Percentiles rank a stretch among this genome's conserved stretches.
Evolutionary conservation across 2,888 invertebrate species (phyloP).

Genomic region (Rotaria socialis): DNA sequence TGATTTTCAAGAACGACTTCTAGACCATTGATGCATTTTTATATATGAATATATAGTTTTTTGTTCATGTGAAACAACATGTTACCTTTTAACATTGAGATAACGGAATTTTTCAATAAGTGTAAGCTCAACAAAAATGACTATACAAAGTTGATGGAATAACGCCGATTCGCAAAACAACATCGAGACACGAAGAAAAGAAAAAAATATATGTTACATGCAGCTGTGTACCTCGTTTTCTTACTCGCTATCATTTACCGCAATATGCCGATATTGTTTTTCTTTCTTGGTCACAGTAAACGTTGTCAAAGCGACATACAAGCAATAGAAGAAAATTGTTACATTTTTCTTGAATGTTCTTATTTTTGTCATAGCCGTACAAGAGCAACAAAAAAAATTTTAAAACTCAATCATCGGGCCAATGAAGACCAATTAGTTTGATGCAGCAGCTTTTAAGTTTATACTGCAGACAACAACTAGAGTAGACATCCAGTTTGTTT

Average conservation of each 20-base stretch:
- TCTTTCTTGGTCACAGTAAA: background rate
- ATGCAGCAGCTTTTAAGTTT: background rate
- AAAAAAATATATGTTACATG: background rate
- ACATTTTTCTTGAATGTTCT: background rate
- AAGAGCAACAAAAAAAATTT: background rate
- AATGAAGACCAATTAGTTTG: background rate
- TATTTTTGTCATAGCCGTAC: background rate
- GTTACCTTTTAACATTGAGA: too few relatives aligned
- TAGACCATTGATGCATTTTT: too few relatives aligned
- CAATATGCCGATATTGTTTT: background rate
- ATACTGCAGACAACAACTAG: background rate
- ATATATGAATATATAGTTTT: too few relatives aligned
- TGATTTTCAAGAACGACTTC: too few relatives aligned
- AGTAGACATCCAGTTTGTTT: background rate
- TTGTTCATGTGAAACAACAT: too few relatives aligned
- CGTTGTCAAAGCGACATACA: background rate
- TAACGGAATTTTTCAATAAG: background rate
- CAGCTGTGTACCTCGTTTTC: background rate
- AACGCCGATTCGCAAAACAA: background rate
- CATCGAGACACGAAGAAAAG: background rate
- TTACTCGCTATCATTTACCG: background rate
- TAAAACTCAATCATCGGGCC: background rate
- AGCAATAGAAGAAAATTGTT: background rate
- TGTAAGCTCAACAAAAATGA: background rate
- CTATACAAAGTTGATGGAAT: background rate